Conservation (phyloP, 1,140 invertebrate species). For the Zaprionus ornatus region DNA sequence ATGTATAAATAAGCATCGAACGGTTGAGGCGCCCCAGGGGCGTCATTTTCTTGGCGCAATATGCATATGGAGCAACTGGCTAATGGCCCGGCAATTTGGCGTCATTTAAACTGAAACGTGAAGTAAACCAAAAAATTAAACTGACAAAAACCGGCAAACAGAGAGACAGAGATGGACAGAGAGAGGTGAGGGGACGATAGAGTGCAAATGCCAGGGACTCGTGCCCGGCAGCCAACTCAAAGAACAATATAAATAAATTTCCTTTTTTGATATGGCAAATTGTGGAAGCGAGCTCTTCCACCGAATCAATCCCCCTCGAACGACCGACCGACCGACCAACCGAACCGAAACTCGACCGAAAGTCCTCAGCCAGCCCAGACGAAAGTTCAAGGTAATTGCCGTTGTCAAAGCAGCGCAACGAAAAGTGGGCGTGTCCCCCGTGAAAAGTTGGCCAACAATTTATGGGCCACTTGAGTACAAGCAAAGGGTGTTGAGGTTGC, state of each 20-base stretch:
- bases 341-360: not conserved
- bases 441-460: constrained; percentile 79
- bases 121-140: constrained; percentile 75
- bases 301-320: constrained; percentile 4
- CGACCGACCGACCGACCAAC: no score
- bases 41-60: constrained; percentile 33
- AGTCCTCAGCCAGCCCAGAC: constrained; percentile 15
- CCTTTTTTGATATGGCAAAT: constrained; percentile 46
- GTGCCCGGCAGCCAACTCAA: constrained; percentile 48
- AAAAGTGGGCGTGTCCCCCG: constrained; percentile 68
- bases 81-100: constrained; percentile 75
- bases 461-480: constrained; percentile 82
- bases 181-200: constrained; percentile 9
- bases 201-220: constrained; percentile 25
- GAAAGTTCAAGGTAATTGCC: constrained; percentile 79
- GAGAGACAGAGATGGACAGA: constrained; percentile 9
- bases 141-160: constrained; percentile 60
- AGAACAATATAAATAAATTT: constrained; percentile 73
- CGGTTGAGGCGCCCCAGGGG: constrained; percentile 13
- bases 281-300: constrained; percentile 31
- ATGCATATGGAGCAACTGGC: constrained; percentile 58
- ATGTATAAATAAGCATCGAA: constrained; percentile 42
- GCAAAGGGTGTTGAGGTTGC: constrained; percentile 82
- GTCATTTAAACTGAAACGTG: constrained; percentile 72
- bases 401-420: constrained; percentile 80